A percentile compares a stretch with the other conserved stretches of the same genome.
Evolutionary conservation across 2,888 invertebrate genomes (phyloP).

Genomic region (Ditula angustiorana): DNA sequence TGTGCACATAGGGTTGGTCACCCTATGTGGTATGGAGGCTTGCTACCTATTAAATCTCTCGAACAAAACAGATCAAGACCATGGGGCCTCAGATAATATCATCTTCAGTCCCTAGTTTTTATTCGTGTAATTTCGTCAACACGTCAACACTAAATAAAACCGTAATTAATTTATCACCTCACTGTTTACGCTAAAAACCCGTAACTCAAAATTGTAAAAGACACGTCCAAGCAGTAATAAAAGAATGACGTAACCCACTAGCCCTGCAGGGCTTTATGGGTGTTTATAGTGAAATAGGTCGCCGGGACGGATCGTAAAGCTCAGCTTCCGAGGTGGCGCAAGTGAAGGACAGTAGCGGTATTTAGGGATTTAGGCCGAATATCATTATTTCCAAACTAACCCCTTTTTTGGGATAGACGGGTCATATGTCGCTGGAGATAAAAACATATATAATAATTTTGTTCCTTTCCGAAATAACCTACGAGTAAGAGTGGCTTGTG

Average conservation of each 20-base stretch:
- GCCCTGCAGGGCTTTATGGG: conserved; percentile 65
- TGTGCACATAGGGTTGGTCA: no score
- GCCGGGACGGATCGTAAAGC: conserved; percentile 60
- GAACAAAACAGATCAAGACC: no score
- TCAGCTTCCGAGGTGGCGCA: conserved; percentile 59
- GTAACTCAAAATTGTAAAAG: conserved; percentile 48
- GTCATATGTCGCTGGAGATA: no score
- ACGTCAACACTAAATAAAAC: not conserved
- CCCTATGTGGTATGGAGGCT: no score
- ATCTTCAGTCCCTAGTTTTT: no score
- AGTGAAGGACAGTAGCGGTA: conserved; percentile 44
- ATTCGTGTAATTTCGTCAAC: conserved; percentile 1
- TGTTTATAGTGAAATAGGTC: conserved; percentile 67
- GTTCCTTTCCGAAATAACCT: no score
- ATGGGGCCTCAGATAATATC: no score
- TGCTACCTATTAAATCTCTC: no score
- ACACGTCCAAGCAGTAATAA: conserved; percentile 43
- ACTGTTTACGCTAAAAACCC: conserved; percentile 33
- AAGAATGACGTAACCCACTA: conserved; percentile 60
- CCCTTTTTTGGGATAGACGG: no score
- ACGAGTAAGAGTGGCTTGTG: no score
- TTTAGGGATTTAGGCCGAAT: not conserved
- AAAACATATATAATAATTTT: no score
- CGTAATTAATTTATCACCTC: conserved; percentile 19
- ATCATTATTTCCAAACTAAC: no score